Conservation (phyloP, 2,888 invertebrate species). For the Byasa hedistus region DNA sequence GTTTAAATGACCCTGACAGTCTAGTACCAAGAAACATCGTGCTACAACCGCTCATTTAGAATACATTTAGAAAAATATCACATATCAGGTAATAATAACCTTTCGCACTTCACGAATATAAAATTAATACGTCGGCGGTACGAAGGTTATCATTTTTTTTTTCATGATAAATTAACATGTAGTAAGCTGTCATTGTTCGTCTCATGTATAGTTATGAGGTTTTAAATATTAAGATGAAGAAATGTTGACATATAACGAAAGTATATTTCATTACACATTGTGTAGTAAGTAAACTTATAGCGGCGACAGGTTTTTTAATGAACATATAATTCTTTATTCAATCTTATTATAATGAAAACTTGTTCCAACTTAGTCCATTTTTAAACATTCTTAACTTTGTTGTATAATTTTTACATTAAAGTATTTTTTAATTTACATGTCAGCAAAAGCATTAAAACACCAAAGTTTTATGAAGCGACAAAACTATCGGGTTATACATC, state of each 20-base stretch:
- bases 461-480: too few species aligned
- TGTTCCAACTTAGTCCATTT: too few species aligned
- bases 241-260: neutral
- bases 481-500: too few species aligned
- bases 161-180: slow-evolving; percentile 2
- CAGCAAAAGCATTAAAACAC: too few species aligned
- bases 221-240: neutral
- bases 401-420: too few species aligned
- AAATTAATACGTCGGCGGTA: slow-evolving; percentile 3
- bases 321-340: too few species aligned
- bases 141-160: slow-evolving; percentile 17
- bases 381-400: too few species aligned
- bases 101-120: slow-evolving; percentile 13
- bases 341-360: too few species aligned
- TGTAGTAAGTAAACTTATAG: too few species aligned
- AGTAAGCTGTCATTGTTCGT: neutral
- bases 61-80: slow-evolving; percentile 26
- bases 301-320: too few species aligned
- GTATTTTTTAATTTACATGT: too few species aligned
- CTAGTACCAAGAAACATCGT: slow-evolving; percentile 14
- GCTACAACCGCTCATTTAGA: slow-evolving; percentile 11
- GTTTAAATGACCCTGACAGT: slow-evolving; percentile 11
- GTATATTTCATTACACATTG: too few species aligned
- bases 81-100: slow-evolving; percentile 25
- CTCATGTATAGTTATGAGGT: neutral